Base-by-base conservation (phyloP, 2,113 vertebrate genomes). In the human (Homo sapiens) region DNA sequence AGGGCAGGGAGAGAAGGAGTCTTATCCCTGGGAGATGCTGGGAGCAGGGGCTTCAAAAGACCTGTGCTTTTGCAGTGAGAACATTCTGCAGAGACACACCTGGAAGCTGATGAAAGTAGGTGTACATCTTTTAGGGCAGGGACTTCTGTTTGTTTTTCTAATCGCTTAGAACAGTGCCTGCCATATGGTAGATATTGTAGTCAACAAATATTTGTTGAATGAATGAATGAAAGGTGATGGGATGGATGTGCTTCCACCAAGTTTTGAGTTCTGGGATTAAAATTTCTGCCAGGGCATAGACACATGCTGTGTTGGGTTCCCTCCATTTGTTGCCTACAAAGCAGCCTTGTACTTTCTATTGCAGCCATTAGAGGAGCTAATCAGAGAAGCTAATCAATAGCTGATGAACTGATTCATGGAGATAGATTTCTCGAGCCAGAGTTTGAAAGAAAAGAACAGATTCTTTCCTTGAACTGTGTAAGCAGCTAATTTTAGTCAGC, bases 401-500 rank as follows among this genome's bases (percentile, higher is more conserved):
- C 89, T 84, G 61, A 79, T 96, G 96, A 96, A 94, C 64, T 90
- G 72, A 81, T 97, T 98, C 18, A 30, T 97, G 5, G 83, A 2
- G 1, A 57, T 93, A 97, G 94, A 90, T 59, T 70, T 80, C 4
- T 8, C 80, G 84, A 52, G 8, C 14, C 84, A 40, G 23, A 83
- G 94, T 97, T 80, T 80, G 84, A 96, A 94, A 95, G 97, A 93
- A 90, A 92, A 90, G 80, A 88, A 75, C 4, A 8, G 66, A 38
- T 92, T 97, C 8, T 57, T 96, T 3, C 73, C 50, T 5, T 0
- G 12, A 50, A 83, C 32, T 23, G 14, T n/a, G 35, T 85, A 40
- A 96, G 86, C 20, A 73, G 95, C 72, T 98, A 85, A 23, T 98
- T 97, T 98, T 97, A 97, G 97, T 94, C 81, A 82, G 76, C 94